Conservation (phyloP, 2,888 invertebrate species). For the Apamea anceps region DNA sequence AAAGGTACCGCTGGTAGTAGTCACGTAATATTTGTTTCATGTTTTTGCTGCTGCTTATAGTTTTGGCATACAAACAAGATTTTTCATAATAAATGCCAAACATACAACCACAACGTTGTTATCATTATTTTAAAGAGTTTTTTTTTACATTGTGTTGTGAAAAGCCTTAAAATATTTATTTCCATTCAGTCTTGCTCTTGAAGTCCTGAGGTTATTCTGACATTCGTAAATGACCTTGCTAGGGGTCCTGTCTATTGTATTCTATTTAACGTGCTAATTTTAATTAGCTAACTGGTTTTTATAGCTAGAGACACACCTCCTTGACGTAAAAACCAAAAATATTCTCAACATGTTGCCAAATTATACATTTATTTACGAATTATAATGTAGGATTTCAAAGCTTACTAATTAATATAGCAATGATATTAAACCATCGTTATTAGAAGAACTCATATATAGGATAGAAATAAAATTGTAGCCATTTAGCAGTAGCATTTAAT, state of each 20-base stretch:
- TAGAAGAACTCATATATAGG: not conserved
- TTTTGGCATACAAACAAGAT: conserved; percentile 31
- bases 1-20: not conserved
- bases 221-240: conserved; percentile 9
- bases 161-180: not conserved
- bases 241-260: not conserved
- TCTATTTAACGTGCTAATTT: not conserved
- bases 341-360: not conserved
- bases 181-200: not conserved
- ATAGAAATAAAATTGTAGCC: not conserved
- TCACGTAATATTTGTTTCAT: conserved; percentile 32
- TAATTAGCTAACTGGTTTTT: conserved; percentile 6
- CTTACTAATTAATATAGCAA: not conserved
- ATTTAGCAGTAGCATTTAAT: conserved; percentile 18
- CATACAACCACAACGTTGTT: not conserved
- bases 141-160: not conserved
- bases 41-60: not conserved
- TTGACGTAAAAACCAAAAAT: not conserved
- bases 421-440: not conserved
- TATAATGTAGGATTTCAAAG: not conserved
- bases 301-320: conserved; percentile 4
- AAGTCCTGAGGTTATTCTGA: not conserved
- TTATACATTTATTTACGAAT: conserved; percentile 4
- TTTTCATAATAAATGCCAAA: not conserved
- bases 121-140: not conserved